A percentile compares a stretch with the other conserved stretches of the same genome.
These are phyloP conservation scores for Drosophila pachea DNA, from an alignment of 1,140 invertebrate species.

Conservation along the genomic window DNA sequence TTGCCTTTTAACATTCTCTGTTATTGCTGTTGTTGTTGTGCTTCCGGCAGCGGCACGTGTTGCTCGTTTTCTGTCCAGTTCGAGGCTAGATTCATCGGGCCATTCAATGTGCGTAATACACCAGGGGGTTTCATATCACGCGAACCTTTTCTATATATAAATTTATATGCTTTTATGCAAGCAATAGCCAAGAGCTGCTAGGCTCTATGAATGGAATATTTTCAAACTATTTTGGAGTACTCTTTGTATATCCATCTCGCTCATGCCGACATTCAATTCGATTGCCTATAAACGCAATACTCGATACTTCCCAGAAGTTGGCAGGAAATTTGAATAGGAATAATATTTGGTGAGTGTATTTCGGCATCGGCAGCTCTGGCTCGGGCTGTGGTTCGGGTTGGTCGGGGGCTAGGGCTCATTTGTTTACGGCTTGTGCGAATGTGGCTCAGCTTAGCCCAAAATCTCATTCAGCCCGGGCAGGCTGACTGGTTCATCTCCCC, in stretches of 20 bases:
- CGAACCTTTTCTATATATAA: constrained; percentile 2
- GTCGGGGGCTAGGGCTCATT: too few relatives aligned
- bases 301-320: neutral
- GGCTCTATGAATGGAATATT: too few relatives aligned
- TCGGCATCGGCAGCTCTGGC: neutral
- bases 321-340: neutral
- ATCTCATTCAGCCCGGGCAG: neutral
- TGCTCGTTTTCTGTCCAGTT: constrained; percentile 37
- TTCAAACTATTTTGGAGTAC: too few relatives aligned
- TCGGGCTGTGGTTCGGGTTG: neutral
- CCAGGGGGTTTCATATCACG: constrained; percentile 13
- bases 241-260: too few relatives aligned
- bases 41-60: constrained; percentile 35
- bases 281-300: too few relatives aligned
- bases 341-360: constrained; percentile 21
- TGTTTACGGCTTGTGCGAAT: constrained; percentile 19
- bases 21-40: constrained; percentile 2
- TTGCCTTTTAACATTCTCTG: neutral
- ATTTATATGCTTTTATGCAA: constrained; percentile 21
- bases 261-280: too few relatives aligned
- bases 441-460: constrained; percentile 27
- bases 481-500: neutral
- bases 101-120: constrained; percentile 14
- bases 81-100: constrained; percentile 22
- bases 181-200: neutral